A percentile compares a stretch with the other conserved stretches of the same genome.
phyloP scores from a whole-genome alignment of 1,140 invertebrate species.

The Anastrepha ludens region DNA sequence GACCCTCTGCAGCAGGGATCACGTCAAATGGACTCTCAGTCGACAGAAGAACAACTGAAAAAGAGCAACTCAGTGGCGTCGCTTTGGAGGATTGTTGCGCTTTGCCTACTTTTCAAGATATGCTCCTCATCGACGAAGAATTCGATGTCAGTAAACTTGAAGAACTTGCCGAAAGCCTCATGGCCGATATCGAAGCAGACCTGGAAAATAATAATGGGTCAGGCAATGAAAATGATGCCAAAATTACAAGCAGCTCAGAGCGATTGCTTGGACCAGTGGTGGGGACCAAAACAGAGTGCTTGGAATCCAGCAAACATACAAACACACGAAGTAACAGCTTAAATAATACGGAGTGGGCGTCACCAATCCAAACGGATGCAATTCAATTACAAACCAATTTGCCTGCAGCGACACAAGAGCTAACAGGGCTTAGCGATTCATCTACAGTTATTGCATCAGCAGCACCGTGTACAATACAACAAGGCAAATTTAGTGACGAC shows the following conservation, averaged over 20 bases:
- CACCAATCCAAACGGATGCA: slow-evolving; percentile 24
- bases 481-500: slow-evolving; percentile 63
- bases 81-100: slow-evolving; percentile 81
- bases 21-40: slow-evolving; percentile 78
- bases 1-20: slow-evolving; percentile 89
- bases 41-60: slow-evolving; percentile 70
- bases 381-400: slow-evolving; percentile 56
- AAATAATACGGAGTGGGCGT: slow-evolving; percentile 1
- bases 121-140: slow-evolving; percentile 80
- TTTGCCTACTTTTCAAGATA: slow-evolving; percentile 87
- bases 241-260: slow-evolving; percentile 71
- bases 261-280: slow-evolving; percentile 79
- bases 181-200: slow-evolving; percentile 86
- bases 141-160: slow-evolving; percentile 82
- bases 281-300: slow-evolving; percentile 85
- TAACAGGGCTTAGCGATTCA: background rate
- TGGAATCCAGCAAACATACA: slow-evolving; percentile 84
- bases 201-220: slow-evolving; percentile 80
- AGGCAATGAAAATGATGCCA: slow-evolving; percentile 72
- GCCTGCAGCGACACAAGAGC: slow-evolving; percentile 56
- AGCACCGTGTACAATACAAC: slow-evolving; percentile 56
- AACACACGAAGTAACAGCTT: slow-evolving; percentile 59
- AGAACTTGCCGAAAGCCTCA: slow-evolving; percentile 85
- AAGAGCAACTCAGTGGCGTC: slow-evolving; percentile 75
- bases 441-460: slow-evolving; percentile 65